A percentile compares a stretch with the other conserved stretches of the same genome.
Conservation (phyloP, 2,113 vertebrate genomes). For the Anolis carolinensis region DNA sequence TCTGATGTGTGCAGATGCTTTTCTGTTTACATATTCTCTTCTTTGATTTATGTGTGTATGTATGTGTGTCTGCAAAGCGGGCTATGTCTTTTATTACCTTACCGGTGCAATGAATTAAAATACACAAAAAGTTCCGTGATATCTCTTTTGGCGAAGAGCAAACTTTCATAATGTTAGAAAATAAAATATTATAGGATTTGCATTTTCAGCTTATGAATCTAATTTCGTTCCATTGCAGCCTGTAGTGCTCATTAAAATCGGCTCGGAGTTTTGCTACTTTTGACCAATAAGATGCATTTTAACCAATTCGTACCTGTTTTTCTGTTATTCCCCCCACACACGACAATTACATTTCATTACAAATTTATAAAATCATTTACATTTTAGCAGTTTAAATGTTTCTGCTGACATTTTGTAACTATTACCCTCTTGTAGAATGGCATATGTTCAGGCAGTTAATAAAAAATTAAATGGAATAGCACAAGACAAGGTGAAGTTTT, state of each 20-base stretch:
- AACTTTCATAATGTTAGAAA: slow-evolving; percentile 83
- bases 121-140: slow-evolving; percentile 78
- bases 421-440: slow-evolving; percentile 90
- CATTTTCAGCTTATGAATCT: slow-evolving; percentile 79
- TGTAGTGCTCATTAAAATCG: slow-evolving; percentile 80
- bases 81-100: slow-evolving; percentile 67
- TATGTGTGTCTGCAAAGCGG: slow-evolving; percentile 57
- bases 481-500: slow-evolving; percentile 80
- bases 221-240: slow-evolving; percentile 83
- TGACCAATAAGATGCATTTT: slow-evolving; percentile 74
- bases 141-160: slow-evolving; percentile 72
- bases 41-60: slow-evolving; percentile 55
- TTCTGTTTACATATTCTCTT: slow-evolving; percentile 64
- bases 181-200: slow-evolving; percentile 84
- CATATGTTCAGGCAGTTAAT: slow-evolving; percentile 92
- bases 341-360: slow-evolving; percentile 96
- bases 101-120: slow-evolving; percentile 73
- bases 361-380: slow-evolving; percentile 95
- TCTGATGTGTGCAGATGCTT: slow-evolving; percentile 37
- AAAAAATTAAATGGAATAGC: slow-evolving; percentile 88
- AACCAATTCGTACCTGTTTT: slow-evolving; percentile 81
- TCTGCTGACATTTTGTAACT: slow-evolving; percentile 96
- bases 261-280: slow-evolving; percentile 72
- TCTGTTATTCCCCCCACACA: slow-evolving; percentile 80
- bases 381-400: slow-evolving; percentile 91